These are phyloP conservation scores for Eupleurogrammus muticus DNA, from an alignment of 2,797 vertebrate genomes.

Conservation along the genomic window DNA sequence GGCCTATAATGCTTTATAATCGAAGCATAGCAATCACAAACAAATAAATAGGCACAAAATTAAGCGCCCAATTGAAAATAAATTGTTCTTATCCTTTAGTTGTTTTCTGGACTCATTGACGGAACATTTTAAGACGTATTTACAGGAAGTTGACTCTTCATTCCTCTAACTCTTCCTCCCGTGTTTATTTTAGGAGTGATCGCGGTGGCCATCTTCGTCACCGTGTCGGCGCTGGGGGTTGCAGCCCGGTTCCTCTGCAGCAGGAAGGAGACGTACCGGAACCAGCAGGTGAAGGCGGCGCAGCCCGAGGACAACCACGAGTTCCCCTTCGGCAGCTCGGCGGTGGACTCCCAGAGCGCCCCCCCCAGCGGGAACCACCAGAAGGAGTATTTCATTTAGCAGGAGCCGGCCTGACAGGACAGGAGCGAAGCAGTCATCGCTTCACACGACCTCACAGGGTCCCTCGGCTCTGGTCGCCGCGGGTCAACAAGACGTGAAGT, in stretches of 20 bases:
- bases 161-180: neutral
- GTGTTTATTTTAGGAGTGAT: slow-evolving; percentile 87
- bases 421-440: slow-evolving; percentile 59
- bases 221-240: slow-evolving; percentile 86
- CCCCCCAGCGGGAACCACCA: slow-evolving; percentile 84
- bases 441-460: slow-evolving; percentile 30
- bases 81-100: too few relatives aligned
- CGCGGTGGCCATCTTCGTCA: slow-evolving; percentile 92
- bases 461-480: slow-evolving; percentile 26
- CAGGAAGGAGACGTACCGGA: slow-evolving; percentile 89
- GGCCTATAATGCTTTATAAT: too few relatives aligned
- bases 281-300: slow-evolving; percentile 87
- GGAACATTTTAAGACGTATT: too few relatives aligned
- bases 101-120: too few relatives aligned
- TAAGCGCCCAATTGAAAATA: too few relatives aligned
- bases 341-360: slow-evolving; percentile 81
- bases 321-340: slow-evolving; percentile 88
- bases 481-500: slow-evolving; percentile 36
- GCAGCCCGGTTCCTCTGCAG: slow-evolving; percentile 87
- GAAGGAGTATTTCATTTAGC: slow-evolving; percentile 96
- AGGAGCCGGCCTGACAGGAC: slow-evolving; percentile 44
- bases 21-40: too few relatives aligned
- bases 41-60: too few relatives aligned
- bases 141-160: neutral
- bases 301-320: slow-evolving; percentile 88